Base-by-base conservation (phyloP, 1,140 invertebrate genomes). In the Odontomachus brunneus region DNA sequence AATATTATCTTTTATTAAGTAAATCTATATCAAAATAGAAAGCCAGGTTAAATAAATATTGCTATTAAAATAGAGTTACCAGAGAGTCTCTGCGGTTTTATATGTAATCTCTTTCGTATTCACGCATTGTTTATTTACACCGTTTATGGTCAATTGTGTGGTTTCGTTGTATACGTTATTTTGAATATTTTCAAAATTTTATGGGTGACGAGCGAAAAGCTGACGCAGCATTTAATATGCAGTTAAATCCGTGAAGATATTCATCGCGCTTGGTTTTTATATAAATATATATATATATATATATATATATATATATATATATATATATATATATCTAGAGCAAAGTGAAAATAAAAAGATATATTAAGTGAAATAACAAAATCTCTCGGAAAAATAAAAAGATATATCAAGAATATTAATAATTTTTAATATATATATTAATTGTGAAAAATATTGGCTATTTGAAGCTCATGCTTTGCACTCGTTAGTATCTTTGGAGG, bases 1-100 rank as follows among this genome's bases (percentile, higher is more conserved):
- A 80, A 80, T 71, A 48, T 80, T 71, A 33, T 55, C 33, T 67
- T 78, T 78, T 69, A 78, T 67, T 44, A 22, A 57, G 44, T 69
- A 78, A 38, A 69, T 78, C 29, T 22, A 69, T 57, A 80, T 7
- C 9, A 71, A n/a, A 80, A 80, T 59, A 48, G 19, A 57, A 71
- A 69, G 15, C 0, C 38, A 29, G n/a, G n/a, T 76, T 24, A 38
- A 67, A 74, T 51, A 57, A 63, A 71, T 71, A 57, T 48, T 38
- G 15, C 7, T 29, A 80, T 59, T 80, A 71, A 71, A 48, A 71
- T n/a, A n/a, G 0, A 57, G 9, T 12, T 44, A 48, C 29, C 7
- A 57, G 19, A 26, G 17, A 63, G 12, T 51, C 38, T 71, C 44
- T 0, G 38, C 0, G 3, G 44, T 22, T 26, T 29, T 57, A 19